phyloP scores from a whole-genome alignment of 2,888 invertebrate species.

The Leucophenga maculata region DNA sequence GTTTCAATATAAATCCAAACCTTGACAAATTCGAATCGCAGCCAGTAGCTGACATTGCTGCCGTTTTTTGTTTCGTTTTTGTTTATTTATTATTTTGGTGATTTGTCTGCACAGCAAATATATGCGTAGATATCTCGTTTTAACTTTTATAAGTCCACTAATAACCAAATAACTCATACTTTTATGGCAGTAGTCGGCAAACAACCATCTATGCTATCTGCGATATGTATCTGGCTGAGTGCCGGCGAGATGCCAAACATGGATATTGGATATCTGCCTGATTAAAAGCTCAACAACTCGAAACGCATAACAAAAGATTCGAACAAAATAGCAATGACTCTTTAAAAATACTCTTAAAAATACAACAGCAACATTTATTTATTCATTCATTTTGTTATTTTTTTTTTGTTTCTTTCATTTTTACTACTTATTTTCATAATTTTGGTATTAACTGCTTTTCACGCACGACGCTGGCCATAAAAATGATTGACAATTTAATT shows the following conservation, averaged over 20 bases:
- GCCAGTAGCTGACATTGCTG: neutral
- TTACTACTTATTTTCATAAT: slow-evolving; percentile 40
- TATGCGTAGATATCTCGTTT: slow-evolving; percentile 15
- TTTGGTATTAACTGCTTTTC: slow-evolving; percentile 60
- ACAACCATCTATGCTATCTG: slow-evolving; percentile 18
- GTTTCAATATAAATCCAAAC: neutral
- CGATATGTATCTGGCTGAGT: slow-evolving; percentile 32
- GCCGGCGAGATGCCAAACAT: slow-evolving; percentile 37
- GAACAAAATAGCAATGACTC: slow-evolving; percentile 60
- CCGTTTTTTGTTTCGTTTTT: neutral
- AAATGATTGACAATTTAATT: slow-evolving; percentile 69
- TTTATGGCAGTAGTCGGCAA: slow-evolving; percentile 34
- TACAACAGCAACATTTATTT: slow-evolving; percentile 42
- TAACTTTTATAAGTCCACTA: slow-evolving; percentile 49
- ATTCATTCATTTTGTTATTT: slow-evolving; percentile 25
- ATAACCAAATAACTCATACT: slow-evolving; percentile 60
- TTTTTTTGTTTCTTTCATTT: slow-evolving; percentile 31
- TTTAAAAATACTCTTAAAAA: slow-evolving; percentile 65
- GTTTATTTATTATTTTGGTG: slow-evolving; percentile 3
- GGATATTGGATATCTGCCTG: neutral
- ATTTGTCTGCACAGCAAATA: slow-evolving; percentile 25
- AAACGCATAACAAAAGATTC: slow-evolving; percentile 38
- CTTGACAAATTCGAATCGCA: neutral
- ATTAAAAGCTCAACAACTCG: slow-evolving; percentile 13
- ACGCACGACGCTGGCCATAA: slow-evolving; percentile 56